Evolutionary conservation across 2,888 invertebrate species (phyloP).

Genomic region (Papilio elwesi): DNA sequence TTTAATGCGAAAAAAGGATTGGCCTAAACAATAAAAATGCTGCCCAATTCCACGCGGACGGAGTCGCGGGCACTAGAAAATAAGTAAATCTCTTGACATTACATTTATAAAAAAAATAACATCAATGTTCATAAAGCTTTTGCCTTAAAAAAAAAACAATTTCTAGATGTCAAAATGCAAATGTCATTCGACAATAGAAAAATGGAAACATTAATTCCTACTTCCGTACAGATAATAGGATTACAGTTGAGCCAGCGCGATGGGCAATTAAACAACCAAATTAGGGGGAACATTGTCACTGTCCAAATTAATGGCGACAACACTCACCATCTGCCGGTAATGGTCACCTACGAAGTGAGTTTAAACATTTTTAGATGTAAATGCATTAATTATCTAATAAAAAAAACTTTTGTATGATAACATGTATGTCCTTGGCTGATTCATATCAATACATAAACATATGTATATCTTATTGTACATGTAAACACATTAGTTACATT

Average conservation of each 20-base stretch:
- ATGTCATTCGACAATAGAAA: conserved; percentile 35
- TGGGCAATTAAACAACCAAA: conserved; percentile 59
- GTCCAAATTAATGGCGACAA: conserved; percentile 53
- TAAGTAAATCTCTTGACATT: no score
- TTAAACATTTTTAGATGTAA: conserved; percentile 27
- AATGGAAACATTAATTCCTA: conserved; percentile 39
- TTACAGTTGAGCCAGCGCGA: conserved; percentile 34
- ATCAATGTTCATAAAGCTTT: background rate
- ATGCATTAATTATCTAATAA: conserved; percentile 32
- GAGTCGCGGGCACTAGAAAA: no score
- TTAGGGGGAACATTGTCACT: conserved; percentile 53
- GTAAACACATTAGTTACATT: background rate
- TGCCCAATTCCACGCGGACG: no score
- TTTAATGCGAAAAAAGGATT: no score
- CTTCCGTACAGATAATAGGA: conserved; percentile 40
- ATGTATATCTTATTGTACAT: background rate
- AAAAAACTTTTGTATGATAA: conserved; percentile 12
- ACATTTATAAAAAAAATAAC: no score
- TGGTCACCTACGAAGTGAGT: conserved; percentile 31
- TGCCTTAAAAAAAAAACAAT: conserved; percentile 20
- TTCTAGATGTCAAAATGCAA: conserved; percentile 17
- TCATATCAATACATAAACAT: background rate
- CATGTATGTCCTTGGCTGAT: background rate
- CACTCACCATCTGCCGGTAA: conserved; percentile 45
- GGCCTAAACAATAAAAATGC: no score